phyloP scores from a whole-genome alignment of 2,113 vertebrate genomes.

The Chaetodon trifascialis region DNA sequence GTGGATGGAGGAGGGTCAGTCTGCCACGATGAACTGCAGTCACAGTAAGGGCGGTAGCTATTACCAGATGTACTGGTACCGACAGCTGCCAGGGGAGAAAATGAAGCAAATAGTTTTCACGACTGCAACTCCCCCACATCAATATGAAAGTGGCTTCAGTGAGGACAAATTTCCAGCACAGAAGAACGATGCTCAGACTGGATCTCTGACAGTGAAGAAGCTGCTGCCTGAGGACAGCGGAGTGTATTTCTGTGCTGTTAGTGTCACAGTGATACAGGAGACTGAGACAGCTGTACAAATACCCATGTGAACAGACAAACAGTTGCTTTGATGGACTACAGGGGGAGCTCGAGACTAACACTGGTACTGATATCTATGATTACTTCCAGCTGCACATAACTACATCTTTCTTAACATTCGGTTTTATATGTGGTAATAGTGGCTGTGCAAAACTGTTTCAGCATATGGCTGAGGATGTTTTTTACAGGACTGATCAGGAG shows the following conservation, averaged over 20 bases:
- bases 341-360: neutral
- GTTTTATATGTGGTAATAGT: too few species aligned
- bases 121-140: rapidly evolving
- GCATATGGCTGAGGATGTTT: too few species aligned
- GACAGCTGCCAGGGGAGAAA: constrained; percentile 51
- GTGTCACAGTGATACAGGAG: constrained; percentile 32
- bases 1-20: neutral
- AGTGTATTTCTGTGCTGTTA: constrained; percentile 43
- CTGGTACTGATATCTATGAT: too few species aligned
- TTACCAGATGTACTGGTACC: constrained; percentile 63
- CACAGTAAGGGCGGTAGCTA: neutral
- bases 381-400: too few species aligned
- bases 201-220: constrained; percentile 58
- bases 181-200: constrained; percentile 1
- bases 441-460: too few species aligned
- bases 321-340: too few species aligned
- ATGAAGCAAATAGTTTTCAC: constrained; percentile 62
- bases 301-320: neutral
- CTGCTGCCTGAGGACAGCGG: constrained; percentile 48
- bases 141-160: constrained; percentile 20
- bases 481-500: too few species aligned
- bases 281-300: constrained; percentile 22
- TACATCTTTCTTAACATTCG: too few species aligned
- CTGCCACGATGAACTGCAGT: constrained; percentile 35
- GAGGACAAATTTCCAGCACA: constrained; percentile 10